Evolutionary conservation across 1,140 invertebrate species (phyloP), one percentile per base, ranked within the genome.

Genomic region (Mycetomoellerius zeteki): DNA sequence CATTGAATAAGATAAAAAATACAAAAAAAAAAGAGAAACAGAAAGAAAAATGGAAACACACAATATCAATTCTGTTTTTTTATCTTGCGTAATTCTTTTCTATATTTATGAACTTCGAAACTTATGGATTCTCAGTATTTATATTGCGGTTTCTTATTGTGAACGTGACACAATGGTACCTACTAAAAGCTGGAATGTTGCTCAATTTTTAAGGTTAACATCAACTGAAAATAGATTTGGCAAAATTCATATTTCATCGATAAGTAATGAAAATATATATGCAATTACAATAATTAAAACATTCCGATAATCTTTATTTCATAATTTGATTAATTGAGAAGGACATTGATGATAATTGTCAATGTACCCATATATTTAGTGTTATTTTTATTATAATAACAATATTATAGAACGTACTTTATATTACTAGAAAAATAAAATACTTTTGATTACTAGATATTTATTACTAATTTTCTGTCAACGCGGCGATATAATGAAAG

Each of bases 161-260:
- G 95, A 95, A 95, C 95, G 92, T 92, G 87, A 91, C 92, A 93
- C 94, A 95, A 95, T 95, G 94, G 93, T 94, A 94, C n/a, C n/a
- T n/a, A n/a, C 93, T 93, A 92, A 92, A 93, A 94, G 91, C 10
- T 90, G 82, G 93, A 92, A 89, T 86, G 93, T 92, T 92, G 85
- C 72, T 91, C 92, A 92, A 92, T 94, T 95, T 95, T 94, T 94
- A 94, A 95, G 95, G 94, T 92, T 95, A 94, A 95, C 95, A 93
- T 89, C 77, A 71, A 73, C 78, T 86, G 19, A 19, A 54, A 54
- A 0, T 7, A 54, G 2, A n/a, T 19, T n/a, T n/a, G 5, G 3
- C 5, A 43, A 43, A 43, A 43, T 43, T 43, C 8, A 43, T 43
- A 43, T 43, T 43, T 43, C 10, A 43, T 10, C 37, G 8, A 43